Conservation (phyloP, 2,113 vertebrate genomes). For the Pseudorectes ferrugineus region DNA sequence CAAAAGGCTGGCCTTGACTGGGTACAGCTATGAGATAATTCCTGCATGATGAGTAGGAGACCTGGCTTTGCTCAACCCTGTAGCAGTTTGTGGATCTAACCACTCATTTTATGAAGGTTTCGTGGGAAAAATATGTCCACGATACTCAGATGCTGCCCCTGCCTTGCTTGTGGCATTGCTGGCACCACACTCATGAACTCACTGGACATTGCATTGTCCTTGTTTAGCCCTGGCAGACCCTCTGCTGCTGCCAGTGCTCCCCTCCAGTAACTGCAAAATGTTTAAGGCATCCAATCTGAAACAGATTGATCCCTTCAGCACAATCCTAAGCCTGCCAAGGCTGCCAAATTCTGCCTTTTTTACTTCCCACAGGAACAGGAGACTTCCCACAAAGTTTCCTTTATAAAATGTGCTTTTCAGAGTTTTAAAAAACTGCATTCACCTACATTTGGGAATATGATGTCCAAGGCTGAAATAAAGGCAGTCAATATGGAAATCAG, state of each 20-base stretch:
- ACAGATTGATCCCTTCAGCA: slow-evolving; percentile 5
- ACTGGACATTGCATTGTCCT: fast-evolving
- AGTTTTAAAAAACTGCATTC: not conserved
- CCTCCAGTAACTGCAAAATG: not conserved
- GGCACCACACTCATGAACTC: fast-evolving
- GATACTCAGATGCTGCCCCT: not conserved
- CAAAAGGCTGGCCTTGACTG: not conserved
- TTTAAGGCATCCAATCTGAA: not conserved
- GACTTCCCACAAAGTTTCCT: not conserved
- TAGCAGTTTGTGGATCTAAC: not conserved
- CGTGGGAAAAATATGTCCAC: not conserved
- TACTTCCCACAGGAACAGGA: not conserved
- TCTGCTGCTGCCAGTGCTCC: not conserved
- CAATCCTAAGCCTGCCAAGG: not conserved
- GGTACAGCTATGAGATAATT: not conserved
- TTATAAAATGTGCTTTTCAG: not conserved
- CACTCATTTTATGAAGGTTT: not conserved
- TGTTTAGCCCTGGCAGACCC: not conserved
- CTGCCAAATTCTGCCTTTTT: not conserved
- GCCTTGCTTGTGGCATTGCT: not conserved
- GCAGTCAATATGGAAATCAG: not conserved
- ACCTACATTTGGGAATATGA: not conserved
- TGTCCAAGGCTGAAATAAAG: not conserved
- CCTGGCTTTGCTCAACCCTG: not conserved
- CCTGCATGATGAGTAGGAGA: not conserved